Evolutionary conservation across 2,888 invertebrate species (phyloP).

Genomic region (Drosophila merina): DNA sequence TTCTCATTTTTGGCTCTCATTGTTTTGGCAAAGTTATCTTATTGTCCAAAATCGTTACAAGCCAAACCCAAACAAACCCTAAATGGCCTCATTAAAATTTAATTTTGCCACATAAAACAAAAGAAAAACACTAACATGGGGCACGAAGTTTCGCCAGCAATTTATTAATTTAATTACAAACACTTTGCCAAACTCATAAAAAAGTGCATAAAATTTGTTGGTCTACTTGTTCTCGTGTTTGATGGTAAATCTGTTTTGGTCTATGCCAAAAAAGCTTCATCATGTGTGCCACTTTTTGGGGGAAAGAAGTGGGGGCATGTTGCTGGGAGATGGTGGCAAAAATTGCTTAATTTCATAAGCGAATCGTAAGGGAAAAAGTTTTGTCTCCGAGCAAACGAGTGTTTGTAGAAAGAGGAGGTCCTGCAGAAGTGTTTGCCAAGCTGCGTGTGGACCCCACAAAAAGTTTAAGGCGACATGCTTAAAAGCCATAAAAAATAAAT

Average conservation of each 20-base stretch:
- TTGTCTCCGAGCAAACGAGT: constrained; percentile 20
- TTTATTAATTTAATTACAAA: constrained; percentile 74
- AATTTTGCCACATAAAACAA: constrained; percentile 34
- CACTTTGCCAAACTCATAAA: constrained; percentile 69
- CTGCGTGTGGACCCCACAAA: constrained; percentile 47
- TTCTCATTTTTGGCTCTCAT: constrained; percentile 1
- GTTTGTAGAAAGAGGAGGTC: constrained; percentile 15
- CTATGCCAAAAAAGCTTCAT: constrained; percentile 57
- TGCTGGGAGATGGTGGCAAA: constrained; percentile 14
- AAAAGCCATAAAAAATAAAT: constrained; percentile 71
- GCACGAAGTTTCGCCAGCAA: constrained; percentile 31
- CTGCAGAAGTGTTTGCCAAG: constrained; percentile 42
- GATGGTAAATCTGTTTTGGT: constrained; percentile 63
- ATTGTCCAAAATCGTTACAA: constrained; percentile 6
- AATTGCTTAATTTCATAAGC: constrained; percentile 77
- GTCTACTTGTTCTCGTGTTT: constrained; percentile 29
- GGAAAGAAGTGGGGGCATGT: not conserved
- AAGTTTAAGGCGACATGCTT: constrained; percentile 60
- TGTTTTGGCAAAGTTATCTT: constrained; percentile 14
- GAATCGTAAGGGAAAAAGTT: constrained; percentile 74
- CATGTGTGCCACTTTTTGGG: constrained; percentile 45
- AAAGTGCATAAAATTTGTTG: constrained; percentile 67
- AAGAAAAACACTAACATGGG: constrained; percentile 16
- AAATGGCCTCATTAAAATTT: constrained; percentile 47
- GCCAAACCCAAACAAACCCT: constrained; percentile 26